These are phyloP conservation scores for Strigamia crassipes DNA, from an alignment of 2,888 invertebrate genomes.

Conservation along the genomic window DNA sequence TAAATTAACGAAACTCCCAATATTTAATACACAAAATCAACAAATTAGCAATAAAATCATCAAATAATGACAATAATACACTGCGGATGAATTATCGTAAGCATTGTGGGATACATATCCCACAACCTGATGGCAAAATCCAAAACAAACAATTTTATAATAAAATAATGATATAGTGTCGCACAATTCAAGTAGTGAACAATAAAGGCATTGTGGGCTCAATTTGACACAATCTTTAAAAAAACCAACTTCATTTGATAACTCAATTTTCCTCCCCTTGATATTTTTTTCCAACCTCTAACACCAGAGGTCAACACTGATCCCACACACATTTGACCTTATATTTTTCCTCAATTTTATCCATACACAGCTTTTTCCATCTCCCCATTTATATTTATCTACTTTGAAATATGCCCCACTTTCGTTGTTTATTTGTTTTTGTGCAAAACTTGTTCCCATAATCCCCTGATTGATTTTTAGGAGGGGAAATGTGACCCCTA, in stretches of 20 bases:
- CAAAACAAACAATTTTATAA: too few relatives aligned
- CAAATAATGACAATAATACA: too few relatives aligned
- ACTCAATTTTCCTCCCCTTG: neutral
- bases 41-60: too few relatives aligned
- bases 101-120: too few relatives aligned
- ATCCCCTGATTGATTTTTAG: neutral
- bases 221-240: neutral
- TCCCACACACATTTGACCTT: neutral
- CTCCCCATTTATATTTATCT: neutral
- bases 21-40: too few relatives aligned
- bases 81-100: too few relatives aligned
- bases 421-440: neutral
- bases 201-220: too few relatives aligned
- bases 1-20: too few relatives aligned
- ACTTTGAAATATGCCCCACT: neutral
- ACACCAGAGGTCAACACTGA: neutral
- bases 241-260: neutral
- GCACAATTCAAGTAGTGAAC: too few relatives aligned
- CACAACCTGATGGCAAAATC: too few relatives aligned
- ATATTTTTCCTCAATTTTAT: neutral
- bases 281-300: neutral
- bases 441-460: neutral
- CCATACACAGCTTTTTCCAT: neutral
- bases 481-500: neutral
- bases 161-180: too few relatives aligned